Base-by-base conservation (phyloP, 2,888 invertebrate genomes). In the Polylopha cassiicola region DNA sequence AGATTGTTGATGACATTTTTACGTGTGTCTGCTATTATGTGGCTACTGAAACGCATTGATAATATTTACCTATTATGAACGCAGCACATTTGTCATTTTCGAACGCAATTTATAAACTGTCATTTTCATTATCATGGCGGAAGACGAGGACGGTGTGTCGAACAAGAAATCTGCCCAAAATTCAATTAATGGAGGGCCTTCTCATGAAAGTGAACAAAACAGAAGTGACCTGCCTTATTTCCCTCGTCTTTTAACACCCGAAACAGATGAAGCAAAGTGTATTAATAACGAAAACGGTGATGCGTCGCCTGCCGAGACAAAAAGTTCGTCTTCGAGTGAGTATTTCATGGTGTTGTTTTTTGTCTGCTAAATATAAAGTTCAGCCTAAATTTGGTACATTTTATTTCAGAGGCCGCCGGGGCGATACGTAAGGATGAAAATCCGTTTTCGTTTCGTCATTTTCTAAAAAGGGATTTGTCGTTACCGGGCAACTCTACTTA, bases 371-470 rank as follows among this genome's bases (percentile, higher is more conserved):
- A 73, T 79, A 66, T 76, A 76, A 66, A 73, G 61, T 52, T 62
- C 67, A 73, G 68, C 63, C 58, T 65, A n/a, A n/a, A n/a, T n/a
- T n/a, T n/a, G n/a, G n/a, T n/a, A n/a, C n/a, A n/a, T n/a, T n/a
- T n/a, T 61, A 55, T 80, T 76, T 43, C 76, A 77, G 73, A 76
- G 65, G 77, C 77, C 37, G 70, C 79, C 43, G 86, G 87, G 11
- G 72, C 73, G 17, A 71, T 82, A 43, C 82, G 87, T 33, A 86
- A 88, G 53, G 92, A 92, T 61, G 92, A 92, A 53, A 92, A 92
- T 73, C 91, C 93, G 2, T 93, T 95, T 73, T 95, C 95, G 37
- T 94, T 95, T 59, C 92, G 94, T 66, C 94, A 94, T 68, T 95
- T 95, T 68, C 73, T 95, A 53, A 91, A 91, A 63, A 88, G 91